Conservation (phyloP, 2,888 invertebrate genomes). For the Hofmannophila pseudospretella region DNA sequence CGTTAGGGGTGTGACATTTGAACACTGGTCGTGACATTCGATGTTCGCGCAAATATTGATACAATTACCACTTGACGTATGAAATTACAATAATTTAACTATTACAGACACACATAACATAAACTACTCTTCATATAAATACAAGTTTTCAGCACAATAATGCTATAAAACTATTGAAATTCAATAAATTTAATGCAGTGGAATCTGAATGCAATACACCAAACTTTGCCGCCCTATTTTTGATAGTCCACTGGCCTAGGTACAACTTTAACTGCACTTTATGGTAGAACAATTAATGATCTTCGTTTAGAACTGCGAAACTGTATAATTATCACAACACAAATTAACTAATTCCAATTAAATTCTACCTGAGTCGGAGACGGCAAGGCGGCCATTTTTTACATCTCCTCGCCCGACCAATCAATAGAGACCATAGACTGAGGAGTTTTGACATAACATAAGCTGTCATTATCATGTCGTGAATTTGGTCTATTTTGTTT, state of each 20-base stretch:
- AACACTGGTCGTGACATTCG: slow-evolving; percentile 44
- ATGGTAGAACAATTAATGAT: slow-evolving; percentile 27
- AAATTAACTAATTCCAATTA: slow-evolving; percentile 47
- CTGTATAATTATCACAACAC: slow-evolving; percentile 25
- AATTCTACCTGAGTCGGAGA: slow-evolving; percentile 89
- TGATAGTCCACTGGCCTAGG: slow-evolving; percentile 22
- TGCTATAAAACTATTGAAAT: slow-evolving; percentile 31
- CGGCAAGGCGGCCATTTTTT: slow-evolving; percentile 91
- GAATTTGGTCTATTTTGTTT: slow-evolving; percentile 2
- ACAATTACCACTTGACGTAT: slow-evolving; percentile 28
- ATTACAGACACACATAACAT: slow-evolving; percentile 27
- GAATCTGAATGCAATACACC: slow-evolving; percentile 43
- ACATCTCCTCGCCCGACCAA: slow-evolving; percentile 76
- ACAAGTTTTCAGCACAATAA: slow-evolving; percentile 21
- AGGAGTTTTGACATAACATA: slow-evolving; percentile 44
- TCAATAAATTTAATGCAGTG: slow-evolving; percentile 32
- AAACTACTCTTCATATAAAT: slow-evolving; percentile 34
- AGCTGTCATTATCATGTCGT: slow-evolving; percentile 7
- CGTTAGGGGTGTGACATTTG: slow-evolving; percentile 72
- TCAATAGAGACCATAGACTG: slow-evolving; percentile 72
- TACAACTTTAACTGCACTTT: slow-evolving; percentile 30
- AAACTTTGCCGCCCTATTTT: slow-evolving; percentile 48
- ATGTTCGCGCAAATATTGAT: slow-evolving; percentile 44
- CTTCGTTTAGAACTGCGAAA: slow-evolving; percentile 21
- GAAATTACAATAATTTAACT: slow-evolving; percentile 15